Percentiles rank a stretch among this genome's conserved stretches.
These are phyloP conservation scores for Meloe dianella DNA, from an alignment of 2,888 invertebrate genomes.

Conservation along the genomic window DNA sequence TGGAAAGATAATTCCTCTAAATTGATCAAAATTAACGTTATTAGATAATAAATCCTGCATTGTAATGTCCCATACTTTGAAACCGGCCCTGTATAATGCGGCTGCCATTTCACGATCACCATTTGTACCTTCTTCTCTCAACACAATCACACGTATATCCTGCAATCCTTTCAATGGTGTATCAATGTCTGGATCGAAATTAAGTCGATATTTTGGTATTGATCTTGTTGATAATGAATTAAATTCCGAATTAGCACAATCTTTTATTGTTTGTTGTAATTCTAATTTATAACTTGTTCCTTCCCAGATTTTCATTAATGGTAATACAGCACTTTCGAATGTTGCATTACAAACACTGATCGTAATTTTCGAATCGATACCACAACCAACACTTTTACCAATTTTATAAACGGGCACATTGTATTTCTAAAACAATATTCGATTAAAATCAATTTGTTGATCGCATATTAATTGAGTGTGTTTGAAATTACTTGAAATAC, in stretches of 20 bases:
- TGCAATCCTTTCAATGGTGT: slow-evolving; percentile 55
- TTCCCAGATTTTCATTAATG: slow-evolving; percentile 88
- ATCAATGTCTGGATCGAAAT: slow-evolving; percentile 70
- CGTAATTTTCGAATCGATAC: slow-evolving; percentile 68
- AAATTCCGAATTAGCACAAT: slow-evolving; percentile 83
- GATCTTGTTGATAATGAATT: slow-evolving; percentile 70
- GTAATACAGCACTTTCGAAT: slow-evolving; percentile 68
- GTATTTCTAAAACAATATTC: too few species aligned
- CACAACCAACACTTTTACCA: slow-evolving; percentile 71
- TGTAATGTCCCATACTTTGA: slow-evolving; percentile 91
- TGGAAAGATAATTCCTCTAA: slow-evolving; percentile 91
- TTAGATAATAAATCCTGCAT: slow-evolving; percentile 87
- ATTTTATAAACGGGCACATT: slow-evolving; percentile 71
- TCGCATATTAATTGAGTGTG: too few species aligned
- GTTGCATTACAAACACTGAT: slow-evolving; percentile 69
- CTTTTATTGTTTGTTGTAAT: slow-evolving; percentile 78
- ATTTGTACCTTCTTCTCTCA: slow-evolving; percentile 96
- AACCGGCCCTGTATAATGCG: slow-evolving; percentile 83
- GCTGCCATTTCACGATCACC: slow-evolving; percentile 99
- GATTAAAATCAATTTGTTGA: too few species aligned
- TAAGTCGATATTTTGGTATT: slow-evolving; percentile 73
- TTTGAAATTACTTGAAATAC: too few species aligned
- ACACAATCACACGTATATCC: slow-evolving; percentile 78
- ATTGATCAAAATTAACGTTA: slow-evolving; percentile 75
- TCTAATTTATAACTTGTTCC: slow-evolving; percentile 93